A percentile compares a stretch with the other conserved stretches of the same genome.
phyloP scores from a whole-genome alignment of 2,113 vertebrate genomes.

The Poeciliopsis occidentalis region DNA sequence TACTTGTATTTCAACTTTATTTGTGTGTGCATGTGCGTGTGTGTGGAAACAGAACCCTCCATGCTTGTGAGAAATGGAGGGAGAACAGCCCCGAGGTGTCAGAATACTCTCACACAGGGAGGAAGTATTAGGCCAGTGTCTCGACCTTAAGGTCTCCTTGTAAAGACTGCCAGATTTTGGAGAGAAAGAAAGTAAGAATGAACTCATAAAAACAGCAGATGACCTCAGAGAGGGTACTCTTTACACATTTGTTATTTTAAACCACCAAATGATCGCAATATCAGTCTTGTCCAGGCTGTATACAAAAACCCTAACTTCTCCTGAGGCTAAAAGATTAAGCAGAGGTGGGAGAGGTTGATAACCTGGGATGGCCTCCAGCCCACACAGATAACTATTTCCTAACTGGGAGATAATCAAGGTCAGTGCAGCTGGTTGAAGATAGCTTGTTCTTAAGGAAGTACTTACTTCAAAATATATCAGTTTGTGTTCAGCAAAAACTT shows the following conservation, averaged over 20 bases:
- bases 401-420: conserved; percentile 49
- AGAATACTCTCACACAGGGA: conserved; percentile 50
- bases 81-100: conserved; percentile 49
- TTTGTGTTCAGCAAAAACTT: not conserved
- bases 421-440: conserved; percentile 19
- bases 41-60: not conserved
- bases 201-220: conserved; percentile 55
- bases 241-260: not conserved
- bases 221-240: not conserved
- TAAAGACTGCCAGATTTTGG: conserved; percentile 6
- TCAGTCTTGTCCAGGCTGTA: conserved; percentile 30
- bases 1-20: not conserved
- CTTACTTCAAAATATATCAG: not conserved
- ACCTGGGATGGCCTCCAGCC: conserved; percentile 43
- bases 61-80: conserved; percentile 18
- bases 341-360: conserved; percentile 59
- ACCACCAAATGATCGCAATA: conserved; percentile 38
- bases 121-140: conserved; percentile 33
- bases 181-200: conserved; percentile 38
- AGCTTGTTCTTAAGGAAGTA: conserved; percentile 6
- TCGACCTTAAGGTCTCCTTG: conserved; percentile 48
- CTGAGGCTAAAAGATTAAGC: conserved; percentile 11
- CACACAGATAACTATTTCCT: conserved; percentile 47
- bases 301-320: conserved; percentile 21
- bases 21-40: not conserved